Evolutionary conservation across 2,888 invertebrate species (phyloP).

Genomic region (Dicranocentrus wangi): DNA sequence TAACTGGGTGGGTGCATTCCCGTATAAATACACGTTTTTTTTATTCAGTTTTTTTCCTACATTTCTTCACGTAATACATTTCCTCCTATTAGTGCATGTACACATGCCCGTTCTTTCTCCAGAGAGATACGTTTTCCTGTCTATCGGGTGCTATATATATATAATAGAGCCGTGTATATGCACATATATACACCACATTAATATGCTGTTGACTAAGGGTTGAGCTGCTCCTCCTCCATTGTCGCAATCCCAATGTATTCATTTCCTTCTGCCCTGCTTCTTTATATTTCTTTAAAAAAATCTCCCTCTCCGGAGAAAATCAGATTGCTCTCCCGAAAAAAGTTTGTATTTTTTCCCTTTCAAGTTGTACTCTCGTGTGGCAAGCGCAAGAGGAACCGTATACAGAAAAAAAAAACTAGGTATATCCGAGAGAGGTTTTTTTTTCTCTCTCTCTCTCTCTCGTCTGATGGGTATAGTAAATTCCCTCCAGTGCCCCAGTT

Average conservation of each 20-base stretch:
- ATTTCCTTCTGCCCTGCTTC: background rate
- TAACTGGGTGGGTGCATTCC: constrained; percentile 12
- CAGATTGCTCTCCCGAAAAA: constrained; percentile 3
- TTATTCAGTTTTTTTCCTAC: background rate
- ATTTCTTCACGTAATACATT: constrained; percentile 1
- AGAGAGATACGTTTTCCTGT: background rate
- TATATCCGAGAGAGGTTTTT: too few relatives aligned
- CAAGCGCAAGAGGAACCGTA: too few relatives aligned
- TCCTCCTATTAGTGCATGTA: constrained; percentile 6
- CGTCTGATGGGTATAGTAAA: too few relatives aligned
- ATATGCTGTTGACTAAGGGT: background rate
- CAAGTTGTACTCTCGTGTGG: background rate
- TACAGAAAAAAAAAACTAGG: too few relatives aligned
- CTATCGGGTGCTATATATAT: too few relatives aligned
- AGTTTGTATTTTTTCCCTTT: background rate
- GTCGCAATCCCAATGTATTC: background rate
- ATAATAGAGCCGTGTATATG: background rate
- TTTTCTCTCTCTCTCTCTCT: too few relatives aligned
- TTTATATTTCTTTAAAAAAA: background rate
- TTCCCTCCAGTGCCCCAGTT: too few relatives aligned
- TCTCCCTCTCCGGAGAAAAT: background rate
- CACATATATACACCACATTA: background rate
- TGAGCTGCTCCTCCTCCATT: too few relatives aligned
- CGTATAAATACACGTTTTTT: constrained; percentile 7
- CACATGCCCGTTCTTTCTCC: background rate